These are phyloP conservation scores for Tragelaphus buxtoni DNA, from an alignment of 2,113 vertebrate species.

Conservation along the genomic window DNA sequence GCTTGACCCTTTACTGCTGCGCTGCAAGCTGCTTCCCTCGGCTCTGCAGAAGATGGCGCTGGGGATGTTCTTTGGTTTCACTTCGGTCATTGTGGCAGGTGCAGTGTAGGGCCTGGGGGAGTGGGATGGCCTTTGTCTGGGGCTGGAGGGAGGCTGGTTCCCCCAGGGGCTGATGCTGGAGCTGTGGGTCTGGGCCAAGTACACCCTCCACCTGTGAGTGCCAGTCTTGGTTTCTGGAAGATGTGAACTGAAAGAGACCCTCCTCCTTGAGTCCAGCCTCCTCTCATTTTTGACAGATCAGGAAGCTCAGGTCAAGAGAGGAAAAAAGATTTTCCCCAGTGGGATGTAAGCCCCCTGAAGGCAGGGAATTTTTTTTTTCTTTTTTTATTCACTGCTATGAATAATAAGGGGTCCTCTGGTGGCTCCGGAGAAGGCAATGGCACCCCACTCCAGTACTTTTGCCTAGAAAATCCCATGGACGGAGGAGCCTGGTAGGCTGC, in stretches of 20 bases:
- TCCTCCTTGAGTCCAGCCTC: background rate
- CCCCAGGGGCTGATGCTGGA: background rate
- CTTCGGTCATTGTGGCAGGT: conserved; percentile 73
- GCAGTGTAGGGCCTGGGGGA: no score
- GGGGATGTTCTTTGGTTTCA: conserved; percentile 76
- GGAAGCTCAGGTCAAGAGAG: background rate
- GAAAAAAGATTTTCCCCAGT: background rate
- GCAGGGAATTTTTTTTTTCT: background rate
- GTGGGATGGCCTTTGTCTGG: background rate
- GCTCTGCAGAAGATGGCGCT: conserved; percentile 65
- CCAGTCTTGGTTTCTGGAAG: background rate
- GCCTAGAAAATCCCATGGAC: no score
- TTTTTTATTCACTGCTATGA: background rate
- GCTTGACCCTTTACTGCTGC: conserved; percentile 74
- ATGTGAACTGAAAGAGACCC: background rate
- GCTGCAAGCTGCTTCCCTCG: conserved; percentile 59
- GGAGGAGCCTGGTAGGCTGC: no score
- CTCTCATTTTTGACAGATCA: background rate
- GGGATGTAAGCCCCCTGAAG: background rate
- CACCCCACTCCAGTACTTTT: no score
- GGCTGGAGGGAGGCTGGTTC: background rate
- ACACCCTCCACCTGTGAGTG: rapidly evolving
- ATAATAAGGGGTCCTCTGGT: background rate
- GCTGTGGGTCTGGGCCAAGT: background rate
- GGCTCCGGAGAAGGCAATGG: background rate